Evolutionary conservation across 2,113 vertebrate genomes (phyloP).

Genomic region (Neolamprologus sp.): DNA sequence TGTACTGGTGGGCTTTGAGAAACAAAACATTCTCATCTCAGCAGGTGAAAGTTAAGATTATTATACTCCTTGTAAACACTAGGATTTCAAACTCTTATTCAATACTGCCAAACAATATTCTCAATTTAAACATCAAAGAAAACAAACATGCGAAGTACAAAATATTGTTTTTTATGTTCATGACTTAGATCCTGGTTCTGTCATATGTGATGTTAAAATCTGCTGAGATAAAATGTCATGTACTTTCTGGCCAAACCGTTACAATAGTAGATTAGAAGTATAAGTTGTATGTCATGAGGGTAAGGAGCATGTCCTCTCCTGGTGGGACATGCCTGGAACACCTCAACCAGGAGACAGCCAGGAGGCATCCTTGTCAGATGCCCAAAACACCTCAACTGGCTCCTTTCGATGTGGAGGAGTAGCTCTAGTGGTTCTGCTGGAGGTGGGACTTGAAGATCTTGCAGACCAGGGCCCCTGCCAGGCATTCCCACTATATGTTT

Average conservation of each 20-base stretch:
- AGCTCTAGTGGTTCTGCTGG: background rate
- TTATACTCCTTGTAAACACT: background rate
- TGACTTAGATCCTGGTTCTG: background rate
- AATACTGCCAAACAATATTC: background rate
- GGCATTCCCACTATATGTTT: background rate
- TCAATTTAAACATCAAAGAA: background rate
- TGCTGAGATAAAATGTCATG: background rate
- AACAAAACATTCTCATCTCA: slow-evolving; percentile 12
- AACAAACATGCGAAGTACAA: background rate
- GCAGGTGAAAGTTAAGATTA: slow-evolving; percentile 14
- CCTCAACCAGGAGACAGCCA: background rate
- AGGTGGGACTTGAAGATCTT: background rate
- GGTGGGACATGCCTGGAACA: background rate
- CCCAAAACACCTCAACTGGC: background rate
- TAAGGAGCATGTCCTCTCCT: background rate
- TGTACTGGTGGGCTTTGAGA: background rate
- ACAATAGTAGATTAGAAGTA: background rate
- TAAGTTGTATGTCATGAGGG: background rate
- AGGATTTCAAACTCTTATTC: background rate
- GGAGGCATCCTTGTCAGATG: background rate
- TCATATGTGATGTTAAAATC: background rate
- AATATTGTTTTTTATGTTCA: background rate
- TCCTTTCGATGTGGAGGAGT: background rate
- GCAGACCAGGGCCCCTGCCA: background rate
- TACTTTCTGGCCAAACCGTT: background rate